These are phyloP conservation scores for Polypterus senegalus DNA, from an alignment of 2,113 vertebrate genomes.

Conservation along the genomic window DNA sequence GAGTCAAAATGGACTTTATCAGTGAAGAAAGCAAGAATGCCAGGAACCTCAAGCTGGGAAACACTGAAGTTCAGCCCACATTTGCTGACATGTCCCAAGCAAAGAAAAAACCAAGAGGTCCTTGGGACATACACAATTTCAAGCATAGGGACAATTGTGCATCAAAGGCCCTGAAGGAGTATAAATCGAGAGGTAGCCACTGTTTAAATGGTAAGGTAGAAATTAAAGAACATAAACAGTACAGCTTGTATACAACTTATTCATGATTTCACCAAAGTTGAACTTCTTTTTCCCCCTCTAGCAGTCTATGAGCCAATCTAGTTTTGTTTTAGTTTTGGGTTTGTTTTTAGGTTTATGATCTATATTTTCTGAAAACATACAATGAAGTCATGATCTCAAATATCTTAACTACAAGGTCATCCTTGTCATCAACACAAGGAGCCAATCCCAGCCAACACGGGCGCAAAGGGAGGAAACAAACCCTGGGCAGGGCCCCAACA, in stretches of 20 bases:
- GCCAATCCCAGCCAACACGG: too few relatives aligned
- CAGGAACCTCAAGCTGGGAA: constrained; percentile 12
- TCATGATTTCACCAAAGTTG: constrained; percentile 15
- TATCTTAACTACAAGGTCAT: too few relatives aligned
- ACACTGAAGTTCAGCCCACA: not conserved
- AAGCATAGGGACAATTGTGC: not conserved
- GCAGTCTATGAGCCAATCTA: too few relatives aligned
- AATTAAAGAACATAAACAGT: constrained; percentile 13
- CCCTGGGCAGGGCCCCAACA: too few relatives aligned
- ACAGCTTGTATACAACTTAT: constrained; percentile 8
- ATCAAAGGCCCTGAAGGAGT: not conserved
- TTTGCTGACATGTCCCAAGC: constrained; percentile 1
- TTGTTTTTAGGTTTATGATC: too few relatives aligned
- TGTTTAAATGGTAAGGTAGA: constrained; percentile 13
- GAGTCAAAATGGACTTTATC: constrained; percentile 18
- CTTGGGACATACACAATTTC: constrained; percentile 13
- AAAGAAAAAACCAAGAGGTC: constrained; percentile 13
- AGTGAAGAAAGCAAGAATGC: constrained; percentile 18
- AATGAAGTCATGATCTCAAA: too few relatives aligned
- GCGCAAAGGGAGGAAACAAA: too few relatives aligned
- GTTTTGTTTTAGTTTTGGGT: not conserved
- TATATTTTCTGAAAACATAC: too few relatives aligned
- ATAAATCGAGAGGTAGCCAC: too few relatives aligned
- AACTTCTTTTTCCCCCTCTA: not conserved
- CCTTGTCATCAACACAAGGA: too few relatives aligned